Evolutionary conservation across 2,888 invertebrate species (phyloP).

Genomic region (Nephrotoma appendiculata): DNA sequence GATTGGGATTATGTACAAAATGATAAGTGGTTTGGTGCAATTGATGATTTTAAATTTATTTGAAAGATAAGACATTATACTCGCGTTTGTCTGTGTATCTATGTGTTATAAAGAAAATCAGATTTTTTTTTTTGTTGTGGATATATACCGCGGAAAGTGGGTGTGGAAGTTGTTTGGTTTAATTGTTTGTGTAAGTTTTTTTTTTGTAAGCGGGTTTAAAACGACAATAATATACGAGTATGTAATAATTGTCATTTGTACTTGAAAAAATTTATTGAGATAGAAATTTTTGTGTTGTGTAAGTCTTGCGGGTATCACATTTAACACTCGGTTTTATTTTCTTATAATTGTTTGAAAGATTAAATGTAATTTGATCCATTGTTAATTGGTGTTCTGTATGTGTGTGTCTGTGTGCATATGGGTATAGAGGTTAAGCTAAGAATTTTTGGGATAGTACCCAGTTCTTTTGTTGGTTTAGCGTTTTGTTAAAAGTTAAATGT

Average conservation of each 20-base stretch:
- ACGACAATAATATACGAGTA: not conserved
- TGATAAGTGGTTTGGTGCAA: not conserved
- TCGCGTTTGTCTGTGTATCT: not conserved
- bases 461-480: not conserved
- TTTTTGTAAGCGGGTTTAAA: not conserved
- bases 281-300: not conserved
- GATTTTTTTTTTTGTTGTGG: not conserved
- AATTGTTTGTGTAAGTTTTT: not conserved
- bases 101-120: not conserved
- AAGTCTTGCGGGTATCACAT: not conserved
- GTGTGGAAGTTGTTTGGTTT: not conserved
- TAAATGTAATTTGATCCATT: not conserved
- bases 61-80: not conserved
- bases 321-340: not conserved
- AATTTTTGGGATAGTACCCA: not conserved
- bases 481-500: too few relatives aligned
- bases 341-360: not conserved
- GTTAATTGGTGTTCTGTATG: not conserved
- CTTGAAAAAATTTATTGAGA: not conserved
- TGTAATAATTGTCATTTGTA: not conserved
- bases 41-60: not conserved
- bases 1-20: not conserved
- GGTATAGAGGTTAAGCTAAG: not conserved
- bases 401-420: not conserved
- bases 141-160: not conserved